These are phyloP conservation scores for Drosophila putrida DNA, from an alignment of 2,888 invertebrate species.

Conservation along the genomic window DNA sequence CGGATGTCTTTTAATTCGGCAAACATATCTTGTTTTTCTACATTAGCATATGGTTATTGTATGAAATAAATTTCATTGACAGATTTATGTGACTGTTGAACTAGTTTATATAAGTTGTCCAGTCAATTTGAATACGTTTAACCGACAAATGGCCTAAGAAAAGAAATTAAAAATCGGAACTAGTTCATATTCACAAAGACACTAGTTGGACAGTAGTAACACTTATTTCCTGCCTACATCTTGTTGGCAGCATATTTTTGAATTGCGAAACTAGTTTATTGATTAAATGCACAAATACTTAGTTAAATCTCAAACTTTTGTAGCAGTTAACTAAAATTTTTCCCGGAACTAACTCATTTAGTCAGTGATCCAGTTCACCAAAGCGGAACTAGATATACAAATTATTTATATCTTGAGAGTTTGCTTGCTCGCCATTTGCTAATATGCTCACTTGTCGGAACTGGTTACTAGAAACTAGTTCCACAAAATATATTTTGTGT, in stretches of 20 bases:
- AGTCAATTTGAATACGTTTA: not conserved
- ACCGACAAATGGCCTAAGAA: not conserved
- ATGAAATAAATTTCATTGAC: not conserved
- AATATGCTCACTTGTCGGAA: slow-evolving; percentile 8
- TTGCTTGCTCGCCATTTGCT: slow-evolving; percentile 4
- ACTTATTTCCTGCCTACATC: not conserved
- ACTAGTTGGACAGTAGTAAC: not conserved
- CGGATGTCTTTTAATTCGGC: slow-evolving; percentile 1
- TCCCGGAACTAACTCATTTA: slow-evolving; percentile 5
- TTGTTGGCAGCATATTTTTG: no score
- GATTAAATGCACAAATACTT: not conserved
- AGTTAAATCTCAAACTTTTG: not conserved
- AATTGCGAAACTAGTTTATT: not conserved
- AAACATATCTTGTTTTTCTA: not conserved
- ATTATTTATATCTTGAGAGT: not conserved
- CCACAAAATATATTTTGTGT: slow-evolving; percentile 18
- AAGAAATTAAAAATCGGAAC: not conserved
- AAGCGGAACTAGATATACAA: slow-evolving; percentile 12
- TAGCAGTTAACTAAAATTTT: no score
- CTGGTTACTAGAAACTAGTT: slow-evolving; percentile 24
- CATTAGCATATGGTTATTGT: slow-evolving; percentile 4
- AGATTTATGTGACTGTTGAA: slow-evolving; percentile 5
- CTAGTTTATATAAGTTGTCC: slow-evolving; percentile 8
- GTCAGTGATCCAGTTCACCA: slow-evolving; percentile 7
- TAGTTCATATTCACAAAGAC: not conserved